Conservation (phyloP, 1,140 invertebrate genomes). For the Drosophila arawakana region DNA sequence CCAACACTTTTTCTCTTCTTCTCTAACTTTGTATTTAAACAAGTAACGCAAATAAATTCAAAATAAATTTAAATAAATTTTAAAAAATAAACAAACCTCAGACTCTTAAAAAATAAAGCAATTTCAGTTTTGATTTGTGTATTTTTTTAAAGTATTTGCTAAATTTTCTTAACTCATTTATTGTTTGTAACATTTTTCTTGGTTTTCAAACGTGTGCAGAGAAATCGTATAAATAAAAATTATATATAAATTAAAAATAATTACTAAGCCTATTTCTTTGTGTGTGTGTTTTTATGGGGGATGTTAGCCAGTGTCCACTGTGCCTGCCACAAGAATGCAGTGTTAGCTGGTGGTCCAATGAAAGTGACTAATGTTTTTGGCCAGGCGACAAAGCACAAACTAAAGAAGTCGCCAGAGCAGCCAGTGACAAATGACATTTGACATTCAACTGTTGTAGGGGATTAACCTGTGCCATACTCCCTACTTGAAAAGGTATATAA, state of each 20-base stretch:
- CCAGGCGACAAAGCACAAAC: constrained; percentile 43
- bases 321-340: not conserved
- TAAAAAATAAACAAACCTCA: constrained; percentile 30
- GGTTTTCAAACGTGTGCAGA: constrained; percentile 68
- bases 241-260: constrained; percentile 70
- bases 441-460: constrained; percentile 69
- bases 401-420: constrained; percentile 30
- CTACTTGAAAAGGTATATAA: constrained; percentile 3
- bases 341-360: constrained; percentile 51
- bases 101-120: constrained; percentile 5
- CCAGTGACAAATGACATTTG: constrained; percentile 76
- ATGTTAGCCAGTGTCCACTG: too few relatives aligned
- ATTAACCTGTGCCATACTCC: constrained; percentile 71
- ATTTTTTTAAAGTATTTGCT: constrained; percentile 13
- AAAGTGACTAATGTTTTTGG: constrained; percentile 67
- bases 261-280: not conserved
- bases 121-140: constrained; percentile 20
- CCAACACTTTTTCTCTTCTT: constrained; percentile 39
- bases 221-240: constrained; percentile 79
- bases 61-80: constrained; percentile 62
- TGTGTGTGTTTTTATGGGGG: not conserved
- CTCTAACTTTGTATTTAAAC: constrained; percentile 73
- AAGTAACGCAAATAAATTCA: constrained; percentile 62
- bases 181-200: constrained; percentile 25
- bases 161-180: constrained; percentile 2